These are phyloP conservation scores for Drosophila buzzatii DNA, from an alignment of 2,888 invertebrate species.

Conservation along the genomic window DNA sequence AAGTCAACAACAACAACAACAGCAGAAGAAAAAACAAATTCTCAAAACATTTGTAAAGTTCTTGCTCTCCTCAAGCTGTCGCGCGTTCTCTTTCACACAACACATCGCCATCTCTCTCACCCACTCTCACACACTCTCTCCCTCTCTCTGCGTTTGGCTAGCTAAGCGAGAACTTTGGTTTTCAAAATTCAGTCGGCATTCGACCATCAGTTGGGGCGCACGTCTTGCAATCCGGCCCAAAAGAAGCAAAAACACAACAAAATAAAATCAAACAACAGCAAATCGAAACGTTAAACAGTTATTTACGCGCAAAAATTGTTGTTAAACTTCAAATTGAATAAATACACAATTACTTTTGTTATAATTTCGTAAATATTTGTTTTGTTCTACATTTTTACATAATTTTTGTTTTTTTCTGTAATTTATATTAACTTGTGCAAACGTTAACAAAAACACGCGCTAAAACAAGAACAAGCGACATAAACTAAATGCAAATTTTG, in stretches of 20 bases:
- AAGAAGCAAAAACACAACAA: neutral
- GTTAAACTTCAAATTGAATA: neutral
- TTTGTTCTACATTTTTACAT: slow-evolving; percentile 3
- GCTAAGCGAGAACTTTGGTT: slow-evolving; percentile 77
- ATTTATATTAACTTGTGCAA: slow-evolving; percentile 14
- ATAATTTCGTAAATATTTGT: neutral
- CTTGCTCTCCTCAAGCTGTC: slow-evolving; percentile 12
- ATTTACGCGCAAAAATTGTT: slow-evolving; percentile 23
- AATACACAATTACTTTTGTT: neutral
- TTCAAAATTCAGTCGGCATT: slow-evolving; percentile 78
- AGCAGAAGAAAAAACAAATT: slow-evolving; percentile 13
- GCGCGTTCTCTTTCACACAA: slow-evolving; percentile 8
- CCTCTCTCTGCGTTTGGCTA: slow-evolving; percentile 43
- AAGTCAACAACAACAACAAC: slow-evolving; percentile 24
- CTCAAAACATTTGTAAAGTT: slow-evolving; percentile 15
- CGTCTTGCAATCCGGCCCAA: slow-evolving; percentile 48
- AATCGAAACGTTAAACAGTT: slow-evolving; percentile 20
- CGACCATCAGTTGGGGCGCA: slow-evolving; percentile 75
- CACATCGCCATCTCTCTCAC: slow-evolving; percentile 1
- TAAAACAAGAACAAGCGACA: slow-evolving; percentile 13
- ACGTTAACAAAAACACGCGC: slow-evolving; percentile 29
- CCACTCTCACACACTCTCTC: slow-evolving; percentile 8
- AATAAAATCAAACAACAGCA: neutral
- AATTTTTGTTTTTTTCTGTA: neutral
- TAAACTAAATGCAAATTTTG: slow-evolving; percentile 27